These are phyloP conservation scores for Micromys minutus DNA, from an alignment of 2,113 vertebrate genomes.

Conservation along the genomic window DNA sequence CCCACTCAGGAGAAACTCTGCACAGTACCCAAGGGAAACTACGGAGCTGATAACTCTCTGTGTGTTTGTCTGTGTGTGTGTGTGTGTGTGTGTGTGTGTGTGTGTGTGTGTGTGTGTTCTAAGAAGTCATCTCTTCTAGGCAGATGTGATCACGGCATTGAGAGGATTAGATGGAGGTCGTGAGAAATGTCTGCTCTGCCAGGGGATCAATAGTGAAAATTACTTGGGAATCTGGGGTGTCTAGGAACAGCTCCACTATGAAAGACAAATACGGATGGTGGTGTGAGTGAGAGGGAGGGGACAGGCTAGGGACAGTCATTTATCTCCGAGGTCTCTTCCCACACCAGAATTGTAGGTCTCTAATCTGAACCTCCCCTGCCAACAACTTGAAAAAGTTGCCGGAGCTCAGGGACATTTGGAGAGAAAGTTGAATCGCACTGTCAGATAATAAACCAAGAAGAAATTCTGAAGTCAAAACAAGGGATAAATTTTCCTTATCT, in stretches of 20 bases:
- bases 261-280: not conserved
- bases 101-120: not conserved
- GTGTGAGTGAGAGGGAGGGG: fast-evolving
- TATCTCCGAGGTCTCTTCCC: constrained; percentile 32
- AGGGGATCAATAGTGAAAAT: constrained; percentile 27
- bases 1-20: not conserved
- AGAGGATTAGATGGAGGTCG: constrained; percentile 22
- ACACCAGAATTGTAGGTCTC: constrained; percentile 32
- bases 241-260: not conserved
- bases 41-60: not conserved
- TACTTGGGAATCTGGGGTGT: constrained; percentile 12
- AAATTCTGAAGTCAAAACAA: constrained; percentile 79
- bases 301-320: not conserved
- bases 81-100: not conserved
- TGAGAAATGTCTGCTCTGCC: constrained; percentile 51
- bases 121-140: not conserved
- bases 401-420: constrained; percentile 50
- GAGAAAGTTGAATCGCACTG: constrained; percentile 52
- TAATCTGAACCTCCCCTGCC: constrained; percentile 54
- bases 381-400: constrained; percentile 58
- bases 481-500: constrained; percentile 75
- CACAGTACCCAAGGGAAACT: not conserved
- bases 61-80: not conserved
- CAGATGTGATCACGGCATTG: not conserved
- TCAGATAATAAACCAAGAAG: constrained; percentile 73